Base-by-base conservation (phyloP, 2,113 vertebrate genomes). In the Rhadina sibilatrix region DNA sequence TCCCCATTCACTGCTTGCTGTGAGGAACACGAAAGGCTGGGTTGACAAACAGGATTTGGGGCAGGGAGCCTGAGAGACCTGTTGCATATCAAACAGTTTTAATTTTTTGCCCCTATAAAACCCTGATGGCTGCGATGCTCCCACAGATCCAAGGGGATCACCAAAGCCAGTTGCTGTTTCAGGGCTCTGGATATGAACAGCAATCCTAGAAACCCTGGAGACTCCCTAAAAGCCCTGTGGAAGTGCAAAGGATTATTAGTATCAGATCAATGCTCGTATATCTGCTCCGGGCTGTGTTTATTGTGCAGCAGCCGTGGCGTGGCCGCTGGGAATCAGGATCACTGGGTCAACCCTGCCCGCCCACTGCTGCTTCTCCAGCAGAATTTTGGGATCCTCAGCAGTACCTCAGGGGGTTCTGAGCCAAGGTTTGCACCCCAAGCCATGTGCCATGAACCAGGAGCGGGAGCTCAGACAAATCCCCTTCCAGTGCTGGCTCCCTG, bases 1-100 rank as follows among this genome's bases (percentile, higher is more conserved):
- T 98, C 98, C 97, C 89, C 15, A 10, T 87, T 97, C 96, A 77
- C 96, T 97, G 97, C 95, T 98, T 92, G 89, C 88, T 95, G 89
- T 90, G 66, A 93, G 86, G 85, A 95, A 46, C 92, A 80, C 18
- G 21, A 53, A 91, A 63, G 47, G 68, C 90, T 93, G 50, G 78
- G 66, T 93, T 96, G 91, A 81, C 94, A 93, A 94, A 77, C 78
- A 50, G 93, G 90, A 59, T 94, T 93, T 76, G 83, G 95, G 83
- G 93, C 90, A 92, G 87, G 54, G 37, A 91, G 33, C 59, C 87
- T 28, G 61, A 93, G 71, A 77, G 92, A 87, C 90, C 81, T 96
- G 75, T 93, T 97, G 96, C 90, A 74, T 70, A 86, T 44, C 57
- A 52, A 85, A 85, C 18, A 68, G 90, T 96, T 96, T 96, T 83